phyloP scores from a whole-genome alignment of 2,888 invertebrate genomes.

The Ametastegia equiseti region DNA sequence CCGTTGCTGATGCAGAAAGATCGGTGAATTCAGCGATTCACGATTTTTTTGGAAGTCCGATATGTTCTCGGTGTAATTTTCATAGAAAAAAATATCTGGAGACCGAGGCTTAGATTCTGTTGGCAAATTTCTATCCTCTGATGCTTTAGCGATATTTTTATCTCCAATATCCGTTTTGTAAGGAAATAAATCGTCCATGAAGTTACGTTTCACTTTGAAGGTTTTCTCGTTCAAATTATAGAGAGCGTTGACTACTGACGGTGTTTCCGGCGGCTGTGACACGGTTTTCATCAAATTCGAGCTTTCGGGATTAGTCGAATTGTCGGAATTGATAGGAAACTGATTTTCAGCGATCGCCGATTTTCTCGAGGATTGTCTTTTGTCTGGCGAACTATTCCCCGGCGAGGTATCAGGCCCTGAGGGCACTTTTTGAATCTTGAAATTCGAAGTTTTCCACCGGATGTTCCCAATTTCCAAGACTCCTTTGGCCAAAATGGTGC shows the following conservation, averaged over 20 bases:
- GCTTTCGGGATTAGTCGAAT: neutral
- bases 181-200: slow-evolving; percentile 19
- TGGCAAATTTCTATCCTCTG: neutral
- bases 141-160: neutral
- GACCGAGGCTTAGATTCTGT: neutral
- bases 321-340: neutral
- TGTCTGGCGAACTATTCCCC: neutral
- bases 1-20: neutral
- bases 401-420: neutral
- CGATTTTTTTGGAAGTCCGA: neutral
- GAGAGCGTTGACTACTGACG: slow-evolving; percentile 13
- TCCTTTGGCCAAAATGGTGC: neutral
- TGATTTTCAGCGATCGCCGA: neutral
- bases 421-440: neutral
- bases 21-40: neutral
- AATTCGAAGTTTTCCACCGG: slow-evolving; percentile 1
- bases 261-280: neutral
- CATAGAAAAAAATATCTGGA: neutral
- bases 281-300: neutral
- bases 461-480: neutral
- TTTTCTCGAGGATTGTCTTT: neutral
- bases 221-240: neutral
- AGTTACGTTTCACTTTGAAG: slow-evolving; percentile 46
- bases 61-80: neutral
- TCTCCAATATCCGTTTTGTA: neutral